Conservation (phyloP, 30 jellyfish, hydroid and myxozoan species). For the Hydra vulgaris region DNA sequence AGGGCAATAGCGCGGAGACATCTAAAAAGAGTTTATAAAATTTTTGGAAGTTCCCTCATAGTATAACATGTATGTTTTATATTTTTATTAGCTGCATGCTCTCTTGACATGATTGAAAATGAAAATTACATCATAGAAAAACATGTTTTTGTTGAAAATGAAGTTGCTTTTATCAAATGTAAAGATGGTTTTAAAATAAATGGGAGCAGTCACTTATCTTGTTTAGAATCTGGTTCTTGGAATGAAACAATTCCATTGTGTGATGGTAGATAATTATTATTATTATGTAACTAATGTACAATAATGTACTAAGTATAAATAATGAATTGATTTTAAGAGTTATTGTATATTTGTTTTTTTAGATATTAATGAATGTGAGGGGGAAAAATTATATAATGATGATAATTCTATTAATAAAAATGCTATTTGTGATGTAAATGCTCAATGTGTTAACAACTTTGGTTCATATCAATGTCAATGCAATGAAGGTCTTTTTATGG, state of each 20-base stretch:
- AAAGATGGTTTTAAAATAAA: conserved; percentile 46
- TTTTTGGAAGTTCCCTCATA: too few species aligned
- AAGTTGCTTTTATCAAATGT: conserved; percentile 37
- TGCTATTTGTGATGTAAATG: conserved; percentile 83
- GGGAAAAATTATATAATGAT: conserved; percentile 9
- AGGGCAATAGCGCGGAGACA: too few species aligned
- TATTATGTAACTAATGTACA: too few species aligned
- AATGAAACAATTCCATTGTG: conserved; percentile 53
- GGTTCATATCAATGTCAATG: conserved; percentile 88
- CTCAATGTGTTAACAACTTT: conserved; percentile 68
- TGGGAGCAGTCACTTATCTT: conserved; percentile 41
- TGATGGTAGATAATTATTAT: too few species aligned
- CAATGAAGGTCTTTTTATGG: conserved; percentile 58
- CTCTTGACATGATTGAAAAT: conserved; percentile 32
- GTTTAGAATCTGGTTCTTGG: conserved; percentile 58
- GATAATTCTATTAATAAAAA: conserved; percentile 76
- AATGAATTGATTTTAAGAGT: too few species aligned
- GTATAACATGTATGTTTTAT: too few species aligned
- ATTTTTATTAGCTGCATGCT: conserved; percentile 56
- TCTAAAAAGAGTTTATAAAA: too few species aligned
- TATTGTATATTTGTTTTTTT: not conserved
- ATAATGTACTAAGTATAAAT: too few species aligned
- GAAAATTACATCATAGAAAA: conserved; percentile 26
- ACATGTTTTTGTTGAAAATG: conserved; percentile 47
- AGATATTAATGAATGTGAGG: conserved; percentile 84